Conservation (phyloP, 2,797 vertebrate species). For the Crossoptilon crossoptilon region DNA sequence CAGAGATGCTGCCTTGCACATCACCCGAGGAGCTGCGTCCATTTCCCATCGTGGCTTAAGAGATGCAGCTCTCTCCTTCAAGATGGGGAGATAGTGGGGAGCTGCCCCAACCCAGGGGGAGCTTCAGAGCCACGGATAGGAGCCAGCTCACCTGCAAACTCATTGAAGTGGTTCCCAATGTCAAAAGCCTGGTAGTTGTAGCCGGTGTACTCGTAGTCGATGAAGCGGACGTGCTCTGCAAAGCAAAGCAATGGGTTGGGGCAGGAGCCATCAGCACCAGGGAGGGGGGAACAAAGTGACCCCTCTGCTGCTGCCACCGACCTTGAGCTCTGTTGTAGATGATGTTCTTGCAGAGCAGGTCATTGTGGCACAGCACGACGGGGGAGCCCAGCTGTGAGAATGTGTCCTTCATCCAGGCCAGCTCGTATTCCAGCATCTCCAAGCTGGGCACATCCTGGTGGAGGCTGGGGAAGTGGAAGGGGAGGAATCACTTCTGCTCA, state of each 20-base stretch:
- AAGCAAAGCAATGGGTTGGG: background rate
- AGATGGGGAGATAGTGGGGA: accelerated
- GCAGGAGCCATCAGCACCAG: accelerated
- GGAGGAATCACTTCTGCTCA: background rate
- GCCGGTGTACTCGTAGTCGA: constrained; percentile 96
- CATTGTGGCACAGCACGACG: constrained; percentile 97
- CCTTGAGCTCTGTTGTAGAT: constrained; percentile 91
- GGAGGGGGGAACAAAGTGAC: background rate
- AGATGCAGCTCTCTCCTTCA: background rate
- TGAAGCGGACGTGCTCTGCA: constrained; percentile 90
- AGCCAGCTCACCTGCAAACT: constrained; percentile 90
- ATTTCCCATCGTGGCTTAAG: accelerated
- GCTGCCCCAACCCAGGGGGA: accelerated
- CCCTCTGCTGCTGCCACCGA: background rate
- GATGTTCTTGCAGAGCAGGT: constrained; percentile 98
- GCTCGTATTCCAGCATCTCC: constrained; percentile 89
- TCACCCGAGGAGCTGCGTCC: background rate
- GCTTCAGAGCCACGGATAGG: accelerated
- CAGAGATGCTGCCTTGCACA: background rate
- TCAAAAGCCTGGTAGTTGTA: constrained; percentile 99
- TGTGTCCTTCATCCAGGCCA: constrained; percentile 93
- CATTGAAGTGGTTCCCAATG: constrained; percentile 98
- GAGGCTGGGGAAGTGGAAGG: constrained; percentile 79
- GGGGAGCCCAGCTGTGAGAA: constrained; percentile 92
- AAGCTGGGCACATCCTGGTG: constrained; percentile 89